Conservation (phyloP, 2,888 invertebrate genomes). For the Pollenia angustigena region DNA sequence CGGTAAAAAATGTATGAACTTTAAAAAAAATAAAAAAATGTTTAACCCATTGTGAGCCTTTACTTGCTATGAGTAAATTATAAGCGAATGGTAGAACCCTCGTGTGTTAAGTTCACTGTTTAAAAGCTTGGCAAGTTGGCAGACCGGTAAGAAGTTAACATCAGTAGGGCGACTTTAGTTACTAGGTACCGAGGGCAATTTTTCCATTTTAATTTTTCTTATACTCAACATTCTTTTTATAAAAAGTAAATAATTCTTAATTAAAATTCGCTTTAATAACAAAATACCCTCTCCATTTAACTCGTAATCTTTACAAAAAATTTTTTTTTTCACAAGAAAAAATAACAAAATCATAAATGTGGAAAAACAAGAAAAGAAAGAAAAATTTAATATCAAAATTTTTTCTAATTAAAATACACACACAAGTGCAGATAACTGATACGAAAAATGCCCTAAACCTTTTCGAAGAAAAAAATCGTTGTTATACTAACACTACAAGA, state of each 20-base stretch:
- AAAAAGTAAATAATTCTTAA: slow-evolving; percentile 8
- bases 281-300: background rate
- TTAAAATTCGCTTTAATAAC: slow-evolving; percentile 27
- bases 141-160: too few relatives aligned
- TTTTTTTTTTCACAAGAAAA: background rate
- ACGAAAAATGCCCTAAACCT: slow-evolving; percentile 57
- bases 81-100: too few relatives aligned
- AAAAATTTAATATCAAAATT: background rate
- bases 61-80: too few relatives aligned
- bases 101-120: too few relatives aligned
- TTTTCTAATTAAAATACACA: slow-evolving; percentile 60
- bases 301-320: slow-evolving; percentile 2
- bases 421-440: slow-evolving; percentile 69
- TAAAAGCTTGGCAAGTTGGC: too few relatives aligned
- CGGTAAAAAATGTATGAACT: too few relatives aligned
- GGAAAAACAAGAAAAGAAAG: background rate
- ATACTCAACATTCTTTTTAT: too few relatives aligned
- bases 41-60: too few relatives aligned
- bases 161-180: too few relatives aligned
- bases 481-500: background rate
- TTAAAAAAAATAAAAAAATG: too few relatives aligned
- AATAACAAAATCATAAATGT: slow-evolving; percentile 1
- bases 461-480: background rate
- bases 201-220: too few relatives aligned
- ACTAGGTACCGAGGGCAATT: too few relatives aligned